Evolutionary conservation across 2,113 vertebrate species (phyloP), one percentile per base, ranked within the genome.

Genomic region (Alaudala cheleensis): DNA sequence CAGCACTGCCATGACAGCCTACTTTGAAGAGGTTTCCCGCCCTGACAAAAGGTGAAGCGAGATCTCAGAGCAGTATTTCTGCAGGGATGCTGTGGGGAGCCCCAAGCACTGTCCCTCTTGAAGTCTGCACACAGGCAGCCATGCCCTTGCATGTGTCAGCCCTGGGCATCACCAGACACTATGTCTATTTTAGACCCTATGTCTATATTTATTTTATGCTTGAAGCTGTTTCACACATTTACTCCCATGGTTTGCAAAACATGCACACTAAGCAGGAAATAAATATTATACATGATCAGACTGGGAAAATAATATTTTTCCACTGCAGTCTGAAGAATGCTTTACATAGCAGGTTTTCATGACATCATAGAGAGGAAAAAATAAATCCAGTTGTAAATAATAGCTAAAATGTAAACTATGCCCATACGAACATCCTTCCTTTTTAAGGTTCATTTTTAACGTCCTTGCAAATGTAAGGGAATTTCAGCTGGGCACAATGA

Each of bases 401-500:
- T 10, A 58, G 84, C 50, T 95, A 92, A 92, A 93, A 95, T 88
- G 89, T 95, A 95, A 97, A 95, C 92, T 93, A 88, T 94, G 93
- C 34, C 71, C 86, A 88, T 19, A 86, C 2, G 42, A 81, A 94
- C 2, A 67, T 88, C 67, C 76, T 95, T 97, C 92, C 93, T 93
- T 93, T 95, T 90, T 60, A 94, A 93, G 90, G 74, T 82, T 90
- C 60, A 78, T 66, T 94, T 89, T 87, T 40, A 88, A 93, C 40
- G 11, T 80, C 78, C 92, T 90, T 74, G 88, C 74, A 79, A 96
- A 92, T 10, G 23, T 88, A 81, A 81, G 82, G 67, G 94, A 96
- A 94, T 97, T 94, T 96, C 92, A 95, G 77, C 73, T 81, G 80
- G 92, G 90, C 61, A 96, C 93, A 97, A 95, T 96, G 92, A 96